Base-by-base conservation (phyloP, 1,140 invertebrate species). In the Drosophila funebris region DNA sequence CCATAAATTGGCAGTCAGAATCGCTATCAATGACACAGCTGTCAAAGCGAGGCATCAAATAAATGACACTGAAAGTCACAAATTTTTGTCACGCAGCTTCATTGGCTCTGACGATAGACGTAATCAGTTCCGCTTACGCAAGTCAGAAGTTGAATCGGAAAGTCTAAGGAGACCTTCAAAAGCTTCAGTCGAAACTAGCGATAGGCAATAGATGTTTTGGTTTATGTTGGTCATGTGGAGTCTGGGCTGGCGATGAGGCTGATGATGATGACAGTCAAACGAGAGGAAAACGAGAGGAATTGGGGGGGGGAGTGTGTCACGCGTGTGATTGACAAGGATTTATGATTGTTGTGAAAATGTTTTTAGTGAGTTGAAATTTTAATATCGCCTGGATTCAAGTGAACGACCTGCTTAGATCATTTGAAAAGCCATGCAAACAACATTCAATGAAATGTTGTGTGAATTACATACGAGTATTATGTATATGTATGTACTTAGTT, bases 241-340 rank as follows among this genome's bases (percentile, higher is more conserved):
- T 39, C 22, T 41, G 43, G n/a, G 31, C 9, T 46, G 13, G 8
- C 11, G 37, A 31, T 36, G 9, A 16, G 63, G 60, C 68, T 87
- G 78, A 87, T 84, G 81, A 84, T 88, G 83, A 88, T 88, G 83
- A 76, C 82, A 78, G 82, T 60, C 54, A 52, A 27, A 52, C 22
- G 57, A 22, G 22, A n/a, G 1, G 53, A 18, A 8, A 33, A 37
- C 36, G 56, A 48, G 62, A 20, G 67, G 27, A 20, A n/a, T 36
- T 41, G 62, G 58, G 54, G 68, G 50, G 62, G 58, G 54, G 68
- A 56, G 36, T 70, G 68, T 78, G 76, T 60, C 67, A 69, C 76
- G 87, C 81, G 79, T 90, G 87, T 90, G 87, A 90, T 90, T 90
- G 87, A 90, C 87, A 90, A 66, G 76, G 87, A 90, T 90, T 90